These are phyloP conservation scores for Enteromius viviparus DNA, from an alignment of 2,797 vertebrate species.

Conservation along the genomic window DNA sequence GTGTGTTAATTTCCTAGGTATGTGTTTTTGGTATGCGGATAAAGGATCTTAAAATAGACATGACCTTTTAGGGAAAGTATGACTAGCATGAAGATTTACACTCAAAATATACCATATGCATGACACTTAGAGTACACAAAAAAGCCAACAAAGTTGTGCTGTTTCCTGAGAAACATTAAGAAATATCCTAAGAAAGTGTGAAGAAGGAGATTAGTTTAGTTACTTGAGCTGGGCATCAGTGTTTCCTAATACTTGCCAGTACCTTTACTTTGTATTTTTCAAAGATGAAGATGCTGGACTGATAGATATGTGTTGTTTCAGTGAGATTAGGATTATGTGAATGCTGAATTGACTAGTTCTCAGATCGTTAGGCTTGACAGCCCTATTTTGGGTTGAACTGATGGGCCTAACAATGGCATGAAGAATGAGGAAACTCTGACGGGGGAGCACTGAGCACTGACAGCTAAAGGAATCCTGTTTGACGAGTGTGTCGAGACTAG, in stretches of 20 bases:
- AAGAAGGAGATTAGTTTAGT: constrained; percentile 16
- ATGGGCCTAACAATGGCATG: constrained; percentile 58
- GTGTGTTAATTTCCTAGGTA: background rate
- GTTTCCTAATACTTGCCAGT: constrained; percentile 1
- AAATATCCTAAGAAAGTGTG: constrained; percentile 32
- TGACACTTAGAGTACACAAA: constrained; percentile 36
- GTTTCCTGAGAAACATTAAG: constrained; percentile 24
- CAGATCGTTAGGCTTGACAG: constrained; percentile 65
- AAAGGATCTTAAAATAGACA: constrained; percentile 47
- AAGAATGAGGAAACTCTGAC: constrained; percentile 86
- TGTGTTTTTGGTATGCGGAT: constrained; percentile 28
- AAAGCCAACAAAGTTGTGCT: constrained; percentile 43
- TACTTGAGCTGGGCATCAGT: too few species aligned
- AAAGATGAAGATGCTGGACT: background rate
- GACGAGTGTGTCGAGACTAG: constrained; percentile 67
- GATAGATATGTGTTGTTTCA: constrained; percentile 44
- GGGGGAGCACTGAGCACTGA: constrained; percentile 46
- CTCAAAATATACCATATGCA: constrained; percentile 47
- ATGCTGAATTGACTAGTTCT: constrained; percentile 36
- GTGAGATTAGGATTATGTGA: constrained; percentile 18
- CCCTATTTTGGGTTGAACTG: constrained; percentile 63
- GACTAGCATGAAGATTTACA: constrained; percentile 29
- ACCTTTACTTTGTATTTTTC: background rate
- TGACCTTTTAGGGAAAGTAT: constrained; percentile 36
- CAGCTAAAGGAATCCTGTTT: constrained; percentile 76